A percentile compares a stretch with the other conserved stretches of the same genome.
phyloP scores from a whole-genome alignment of 2,113 vertebrate genomes.

The Struthidea cinerea region DNA sequence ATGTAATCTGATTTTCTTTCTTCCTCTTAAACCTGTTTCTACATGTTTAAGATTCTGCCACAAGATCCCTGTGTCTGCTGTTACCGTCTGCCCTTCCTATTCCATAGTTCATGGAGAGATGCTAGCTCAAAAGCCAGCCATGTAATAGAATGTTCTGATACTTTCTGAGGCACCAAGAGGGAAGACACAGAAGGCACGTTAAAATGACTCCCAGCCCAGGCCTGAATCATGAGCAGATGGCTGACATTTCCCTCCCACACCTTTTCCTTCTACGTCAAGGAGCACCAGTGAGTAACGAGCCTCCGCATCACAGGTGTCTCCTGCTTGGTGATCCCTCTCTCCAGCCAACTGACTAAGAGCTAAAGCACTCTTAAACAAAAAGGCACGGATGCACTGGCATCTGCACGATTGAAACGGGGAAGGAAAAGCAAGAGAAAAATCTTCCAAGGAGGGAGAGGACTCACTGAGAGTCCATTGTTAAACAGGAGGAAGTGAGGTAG shows the following conservation, averaged over 20 bases:
- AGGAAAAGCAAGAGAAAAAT: background rate
- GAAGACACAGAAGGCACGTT: background rate
- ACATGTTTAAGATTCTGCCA: background rate
- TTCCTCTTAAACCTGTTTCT: background rate
- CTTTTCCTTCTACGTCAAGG: background rate
- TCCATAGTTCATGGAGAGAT: background rate
- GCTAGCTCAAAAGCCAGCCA: background rate
- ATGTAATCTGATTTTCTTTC: background rate
- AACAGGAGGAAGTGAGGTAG: background rate
- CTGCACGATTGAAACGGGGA: background rate
- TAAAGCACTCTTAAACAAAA: background rate
- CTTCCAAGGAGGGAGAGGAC: background rate
- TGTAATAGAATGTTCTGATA: background rate
- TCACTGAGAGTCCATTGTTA: background rate
- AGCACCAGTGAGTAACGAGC: background rate
- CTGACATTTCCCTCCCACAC: background rate
- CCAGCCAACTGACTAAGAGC: background rate
- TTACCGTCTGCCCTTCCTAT: conserved; percentile 11
- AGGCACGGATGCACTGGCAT: background rate
- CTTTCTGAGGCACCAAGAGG: background rate
- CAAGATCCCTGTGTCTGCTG: background rate
- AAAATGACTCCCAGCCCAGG: background rate
- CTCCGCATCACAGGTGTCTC: background rate
- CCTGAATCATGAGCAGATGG: conserved; percentile 1
- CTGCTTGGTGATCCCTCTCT: background rate